phyloP scores from a whole-genome alignment of 1,140 invertebrate genomes.

The Drosophila tristis region DNA sequence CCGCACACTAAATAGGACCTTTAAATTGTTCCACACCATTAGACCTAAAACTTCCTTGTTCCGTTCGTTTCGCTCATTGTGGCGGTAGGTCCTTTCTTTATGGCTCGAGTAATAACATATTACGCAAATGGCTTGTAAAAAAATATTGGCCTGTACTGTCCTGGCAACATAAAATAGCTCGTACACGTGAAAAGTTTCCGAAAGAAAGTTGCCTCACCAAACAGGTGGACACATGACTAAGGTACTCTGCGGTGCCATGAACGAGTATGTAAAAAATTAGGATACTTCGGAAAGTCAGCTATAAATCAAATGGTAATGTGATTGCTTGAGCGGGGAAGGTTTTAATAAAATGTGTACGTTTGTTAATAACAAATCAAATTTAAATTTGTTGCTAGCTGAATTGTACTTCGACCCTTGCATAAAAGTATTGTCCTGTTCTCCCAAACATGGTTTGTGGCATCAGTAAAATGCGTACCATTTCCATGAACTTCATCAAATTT shows the following conservation, averaged over 20 bases:
- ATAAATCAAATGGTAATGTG: conserved; percentile 48
- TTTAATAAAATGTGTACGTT: conserved; percentile 46
- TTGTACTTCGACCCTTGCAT: conserved; percentile 41
- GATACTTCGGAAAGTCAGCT: conserved; percentile 20
- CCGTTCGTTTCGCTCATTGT: background rate
- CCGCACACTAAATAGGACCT: conserved; percentile 41
- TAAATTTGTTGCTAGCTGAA: conserved; percentile 36
- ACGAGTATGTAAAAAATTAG: too few species aligned
- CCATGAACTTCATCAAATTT: background rate
- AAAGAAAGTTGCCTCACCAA: conserved; percentile 20
- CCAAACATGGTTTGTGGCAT: background rate
- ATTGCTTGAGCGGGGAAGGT: conserved; percentile 28
- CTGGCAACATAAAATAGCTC: conserved; percentile 7
- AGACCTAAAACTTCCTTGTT: conserved; percentile 28
- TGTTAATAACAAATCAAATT: conserved; percentile 39
- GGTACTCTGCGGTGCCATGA: background rate
- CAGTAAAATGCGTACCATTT: too few species aligned
- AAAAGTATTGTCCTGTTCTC: conserved; percentile 3
- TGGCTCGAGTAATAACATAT: conserved; percentile 61
- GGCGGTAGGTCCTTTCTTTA: conserved; percentile 41
- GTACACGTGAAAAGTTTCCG: conserved; percentile 39
- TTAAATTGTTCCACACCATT: conserved; percentile 58
- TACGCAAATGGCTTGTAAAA: conserved; percentile 50
- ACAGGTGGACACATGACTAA: conserved; percentile 38
- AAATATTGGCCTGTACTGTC: conserved; percentile 17